Conservation (phyloP, 2,888 invertebrate species). For the Heliconius sara region DNA sequence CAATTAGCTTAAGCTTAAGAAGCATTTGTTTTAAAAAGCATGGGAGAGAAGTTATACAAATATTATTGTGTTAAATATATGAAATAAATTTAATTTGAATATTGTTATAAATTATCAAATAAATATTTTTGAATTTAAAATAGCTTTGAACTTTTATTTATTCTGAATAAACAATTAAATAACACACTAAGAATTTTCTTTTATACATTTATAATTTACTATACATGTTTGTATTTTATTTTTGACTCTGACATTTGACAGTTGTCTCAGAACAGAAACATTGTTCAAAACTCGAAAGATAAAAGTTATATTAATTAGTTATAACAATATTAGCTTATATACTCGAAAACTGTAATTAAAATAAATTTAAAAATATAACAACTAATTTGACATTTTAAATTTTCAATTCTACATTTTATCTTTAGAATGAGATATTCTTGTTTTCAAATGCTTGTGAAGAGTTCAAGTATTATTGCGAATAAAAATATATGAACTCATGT, state of each 20-base stretch:
- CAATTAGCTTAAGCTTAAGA: no score
- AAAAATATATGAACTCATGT: background rate
- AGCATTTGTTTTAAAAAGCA: no score
- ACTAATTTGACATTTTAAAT: background rate
- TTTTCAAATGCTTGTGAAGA: constrained; percentile 1
- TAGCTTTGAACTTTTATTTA: no score
- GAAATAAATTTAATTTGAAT: no score
- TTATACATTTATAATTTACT: no score
- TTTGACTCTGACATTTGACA: background rate
- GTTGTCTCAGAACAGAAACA: background rate
- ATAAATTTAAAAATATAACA: background rate
- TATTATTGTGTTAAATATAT: no score
- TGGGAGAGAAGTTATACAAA: no score
- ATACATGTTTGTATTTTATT: no score
- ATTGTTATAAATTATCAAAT: no score
- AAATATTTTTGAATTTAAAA: no score
- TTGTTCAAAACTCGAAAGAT: background rate
- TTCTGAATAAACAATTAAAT: no score
- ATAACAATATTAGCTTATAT: background rate
- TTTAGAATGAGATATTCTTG: background rate
- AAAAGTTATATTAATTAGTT: background rate
- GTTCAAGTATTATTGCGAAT: background rate
- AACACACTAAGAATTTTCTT: no score
- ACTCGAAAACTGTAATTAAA: background rate
- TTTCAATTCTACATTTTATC: background rate